Base-by-base conservation (phyloP, 2,113 vertebrate genomes). In the Anguilla rostrata region DNA sequence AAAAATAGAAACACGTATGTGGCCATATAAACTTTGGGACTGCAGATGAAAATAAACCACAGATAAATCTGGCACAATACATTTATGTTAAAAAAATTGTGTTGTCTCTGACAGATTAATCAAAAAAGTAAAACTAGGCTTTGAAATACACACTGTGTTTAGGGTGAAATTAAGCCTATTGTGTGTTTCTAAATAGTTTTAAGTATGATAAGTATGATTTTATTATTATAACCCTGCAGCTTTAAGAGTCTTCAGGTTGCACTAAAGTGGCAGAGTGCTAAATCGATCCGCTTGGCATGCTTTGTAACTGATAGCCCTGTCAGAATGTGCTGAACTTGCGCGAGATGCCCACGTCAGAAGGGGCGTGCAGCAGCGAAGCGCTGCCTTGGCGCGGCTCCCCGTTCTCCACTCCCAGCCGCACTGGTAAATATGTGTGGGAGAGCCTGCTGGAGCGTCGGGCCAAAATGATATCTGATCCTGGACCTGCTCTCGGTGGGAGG, bases 401-500 rank as follows among this genome's bases (percentile, higher is more conserved):
- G 41, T 18, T 82, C 43, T 82, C 53, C 43, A 82, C 81, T 49
- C 81, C 11, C 20, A n/a, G 81, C 81, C 40, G 29, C 43, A 14
- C 46, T 82, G 41, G 81, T n/a, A 82, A 82, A 82, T 82, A 22
- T 53, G 81, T 53, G 81, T 49, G 22, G 81, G 81, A 82, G 46
- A 29, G 40, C 81, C 39, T 82, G 18, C 81, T 22, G 22, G 81
- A 18, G 81, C 43, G 46, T n/a, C 46, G 1, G 81, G 26, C 46
- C 81, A 82, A 49, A 82, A 82, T 29, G 46, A 39, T 49, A 49
- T 82, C 81, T 82, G 81, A 46, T 82, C 40, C 81, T 20, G 26
- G 7, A 41, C 18, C 5, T 34, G 41, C 40, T 49, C 22, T 82
- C n/a, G 43, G 46, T 66, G 60, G 60, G 60, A 66, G 22, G 60